A percentile compares a stretch with the other conserved stretches of the same genome.
Conservation (phyloP, 2,113 vertebrate species). For the Chelonoidis abingdonii region DNA sequence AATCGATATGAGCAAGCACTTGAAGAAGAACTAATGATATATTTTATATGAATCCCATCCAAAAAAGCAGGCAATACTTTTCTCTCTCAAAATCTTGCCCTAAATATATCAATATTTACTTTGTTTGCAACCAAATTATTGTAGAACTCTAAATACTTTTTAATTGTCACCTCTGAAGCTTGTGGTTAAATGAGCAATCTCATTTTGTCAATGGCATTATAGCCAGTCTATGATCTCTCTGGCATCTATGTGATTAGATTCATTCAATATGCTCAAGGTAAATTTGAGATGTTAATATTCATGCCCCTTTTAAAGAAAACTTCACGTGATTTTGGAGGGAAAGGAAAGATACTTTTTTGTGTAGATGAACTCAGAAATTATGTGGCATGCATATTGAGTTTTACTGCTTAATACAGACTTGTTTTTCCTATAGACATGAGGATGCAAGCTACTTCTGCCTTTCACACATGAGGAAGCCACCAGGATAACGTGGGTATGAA, state of each 20-base stretch:
- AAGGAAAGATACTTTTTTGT: not conserved
- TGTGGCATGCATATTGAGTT: not conserved
- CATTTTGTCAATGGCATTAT: not conserved
- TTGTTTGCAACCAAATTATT: conserved; percentile 15
- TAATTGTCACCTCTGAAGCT: conserved; percentile 8
- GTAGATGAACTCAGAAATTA: not conserved
- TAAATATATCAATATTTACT: not conserved
- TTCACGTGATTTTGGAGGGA: not conserved
- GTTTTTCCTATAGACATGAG: not conserved
- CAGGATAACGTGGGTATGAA: not conserved
- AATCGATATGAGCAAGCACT: no score
- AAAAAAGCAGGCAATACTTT: not conserved
- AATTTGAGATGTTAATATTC: conserved; percentile 51
- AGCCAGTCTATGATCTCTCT: not conserved
- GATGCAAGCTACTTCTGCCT: not conserved
- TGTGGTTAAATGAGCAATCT: conserved; percentile 33
- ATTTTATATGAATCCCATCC: not conserved
- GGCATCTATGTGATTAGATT: conserved; percentile 29
- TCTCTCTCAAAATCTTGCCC: not conserved
- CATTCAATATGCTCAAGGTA: conserved; percentile 29
- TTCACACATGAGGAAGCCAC: not conserved
- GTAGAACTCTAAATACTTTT: not conserved
- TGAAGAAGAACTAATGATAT: not conserved
- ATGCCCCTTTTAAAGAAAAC: conserved; percentile 31
- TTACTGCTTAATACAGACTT: not conserved